A percentile compares a stretch with the other conserved stretches of the same genome.
phyloP scores from a whole-genome alignment of 2,113 vertebrate genomes.

The Nothocercus julius region DNA sequence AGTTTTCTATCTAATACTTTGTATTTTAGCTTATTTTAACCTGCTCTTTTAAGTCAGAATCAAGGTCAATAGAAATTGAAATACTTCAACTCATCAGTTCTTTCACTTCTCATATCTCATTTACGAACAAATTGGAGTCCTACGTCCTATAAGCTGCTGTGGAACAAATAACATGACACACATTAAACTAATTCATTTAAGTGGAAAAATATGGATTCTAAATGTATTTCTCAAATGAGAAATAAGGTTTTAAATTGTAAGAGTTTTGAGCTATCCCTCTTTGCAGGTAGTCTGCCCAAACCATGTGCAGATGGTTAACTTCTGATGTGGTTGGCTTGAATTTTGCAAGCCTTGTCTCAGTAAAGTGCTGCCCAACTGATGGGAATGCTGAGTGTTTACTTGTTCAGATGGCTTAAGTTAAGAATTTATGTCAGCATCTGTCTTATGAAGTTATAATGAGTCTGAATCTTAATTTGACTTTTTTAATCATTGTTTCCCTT shows the following conservation, averaged over 20 bases:
- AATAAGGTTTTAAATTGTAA: background rate
- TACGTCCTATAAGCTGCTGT: background rate
- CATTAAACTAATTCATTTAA: background rate
- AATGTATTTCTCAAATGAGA: background rate
- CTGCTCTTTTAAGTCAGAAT: background rate
- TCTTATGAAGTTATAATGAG: background rate
- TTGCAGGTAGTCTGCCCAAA: background rate
- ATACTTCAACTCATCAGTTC: background rate
- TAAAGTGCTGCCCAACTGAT: background rate
- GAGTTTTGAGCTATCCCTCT: background rate
- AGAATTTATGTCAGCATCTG: background rate
- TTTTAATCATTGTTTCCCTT: background rate
- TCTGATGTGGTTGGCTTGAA: background rate
- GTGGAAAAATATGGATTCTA: background rate
- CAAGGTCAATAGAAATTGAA: background rate
- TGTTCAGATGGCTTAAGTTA: background rate
- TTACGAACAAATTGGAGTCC: background rate
- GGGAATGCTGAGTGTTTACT: background rate
- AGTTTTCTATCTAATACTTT: background rate
- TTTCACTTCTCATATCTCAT: background rate
- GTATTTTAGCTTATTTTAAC: background rate
- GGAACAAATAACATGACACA: background rate
- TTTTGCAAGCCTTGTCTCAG: background rate
- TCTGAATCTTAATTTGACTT: background rate
- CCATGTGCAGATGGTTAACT: background rate